Conservation (phyloP, 2,797 vertebrate genomes). For the Hylomyscus alleni region DNA sequence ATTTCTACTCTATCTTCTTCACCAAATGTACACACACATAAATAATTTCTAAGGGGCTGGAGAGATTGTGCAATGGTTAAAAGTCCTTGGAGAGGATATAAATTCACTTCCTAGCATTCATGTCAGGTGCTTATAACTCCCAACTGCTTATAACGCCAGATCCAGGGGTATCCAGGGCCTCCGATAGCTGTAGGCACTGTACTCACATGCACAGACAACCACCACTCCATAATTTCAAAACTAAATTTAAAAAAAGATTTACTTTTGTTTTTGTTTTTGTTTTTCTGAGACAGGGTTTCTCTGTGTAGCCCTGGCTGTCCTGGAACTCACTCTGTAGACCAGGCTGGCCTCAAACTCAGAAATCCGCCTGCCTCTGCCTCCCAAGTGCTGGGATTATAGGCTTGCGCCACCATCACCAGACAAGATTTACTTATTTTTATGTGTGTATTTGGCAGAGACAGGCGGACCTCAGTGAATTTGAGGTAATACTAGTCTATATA, state of each 20-base stretch:
- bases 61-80: background rate
- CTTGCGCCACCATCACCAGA: too few relatives aligned
- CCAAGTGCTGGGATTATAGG: too few relatives aligned
- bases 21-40: background rate
- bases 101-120: background rate
- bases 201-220: background rate
- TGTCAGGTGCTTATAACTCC: too few relatives aligned
- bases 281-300: too few relatives aligned
- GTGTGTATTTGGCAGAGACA: background rate
- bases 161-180: background rate
- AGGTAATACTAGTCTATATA: background rate
- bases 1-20: background rate
- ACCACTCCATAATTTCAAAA: background rate
- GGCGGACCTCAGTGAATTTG: background rate
- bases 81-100: background rate
- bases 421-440: background rate
- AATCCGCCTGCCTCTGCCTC: too few relatives aligned
- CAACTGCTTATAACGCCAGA: background rate
- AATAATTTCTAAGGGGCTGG: background rate
- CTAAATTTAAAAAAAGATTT: background rate
- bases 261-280: too few relatives aligned
- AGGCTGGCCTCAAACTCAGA: too few relatives aligned
- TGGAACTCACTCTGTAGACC: too few relatives aligned
- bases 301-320: too few relatives aligned
- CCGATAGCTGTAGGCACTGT: background rate